Conservation (phyloP, 2,113 vertebrate genomes). For the Ageneiosus marmoratus region DNA sequence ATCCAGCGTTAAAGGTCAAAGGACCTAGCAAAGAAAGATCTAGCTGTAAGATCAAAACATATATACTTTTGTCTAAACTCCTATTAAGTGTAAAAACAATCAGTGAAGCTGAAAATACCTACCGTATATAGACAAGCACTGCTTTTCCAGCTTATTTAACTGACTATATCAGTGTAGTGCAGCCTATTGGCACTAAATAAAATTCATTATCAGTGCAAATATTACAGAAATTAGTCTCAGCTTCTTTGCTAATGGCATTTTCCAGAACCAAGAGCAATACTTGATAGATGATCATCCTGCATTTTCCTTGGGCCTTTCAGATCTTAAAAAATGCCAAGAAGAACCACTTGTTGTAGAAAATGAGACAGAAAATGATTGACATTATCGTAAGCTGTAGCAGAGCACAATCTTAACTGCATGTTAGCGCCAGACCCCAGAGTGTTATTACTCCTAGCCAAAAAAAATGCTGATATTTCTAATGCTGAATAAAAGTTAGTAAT, state of each 20-base stretch:
- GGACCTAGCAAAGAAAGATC: background rate
- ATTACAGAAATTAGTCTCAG: background rate
- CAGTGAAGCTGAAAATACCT: background rate
- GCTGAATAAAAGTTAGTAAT: background rate
- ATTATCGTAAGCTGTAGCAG: background rate
- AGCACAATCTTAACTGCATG: conserved; percentile 12
- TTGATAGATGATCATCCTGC: background rate
- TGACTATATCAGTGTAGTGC: background rate
- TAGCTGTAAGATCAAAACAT: background rate
- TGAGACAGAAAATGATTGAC: background rate
- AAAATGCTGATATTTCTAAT: conserved; percentile 3
- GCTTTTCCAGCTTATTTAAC: background rate
- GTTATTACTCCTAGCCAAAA: no score
- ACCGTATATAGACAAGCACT: background rate
- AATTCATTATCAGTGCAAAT: background rate
- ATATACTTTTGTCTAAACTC: background rate
- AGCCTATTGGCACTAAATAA: background rate
- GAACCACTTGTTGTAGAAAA: background rate
- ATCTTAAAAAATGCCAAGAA: background rate
- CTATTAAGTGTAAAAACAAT: conserved; percentile 1
- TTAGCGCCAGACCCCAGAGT: background rate
- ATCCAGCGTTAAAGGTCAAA: no score
- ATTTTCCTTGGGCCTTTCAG: background rate
- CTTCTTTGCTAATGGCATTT: background rate
- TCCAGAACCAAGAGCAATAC: conserved; percentile 7